Evolutionary conservation across 2,888 invertebrate genomes (phyloP).

Genomic region (Arctia plantaginis): DNA sequence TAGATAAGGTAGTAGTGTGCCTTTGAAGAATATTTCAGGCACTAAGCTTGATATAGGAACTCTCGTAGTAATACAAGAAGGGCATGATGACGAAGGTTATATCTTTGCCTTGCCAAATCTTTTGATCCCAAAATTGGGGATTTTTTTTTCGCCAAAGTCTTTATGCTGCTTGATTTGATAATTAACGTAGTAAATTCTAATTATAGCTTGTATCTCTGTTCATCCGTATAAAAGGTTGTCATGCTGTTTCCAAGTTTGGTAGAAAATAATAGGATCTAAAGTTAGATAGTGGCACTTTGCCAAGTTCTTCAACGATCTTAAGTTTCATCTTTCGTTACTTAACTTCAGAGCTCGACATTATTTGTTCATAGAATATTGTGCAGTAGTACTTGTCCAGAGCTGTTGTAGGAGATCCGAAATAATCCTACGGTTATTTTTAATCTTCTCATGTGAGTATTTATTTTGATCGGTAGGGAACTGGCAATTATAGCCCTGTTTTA

Average conservation of each 20-base stretch:
- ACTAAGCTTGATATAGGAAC: not conserved
- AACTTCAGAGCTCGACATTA: not conserved
- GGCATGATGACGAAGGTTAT: no score
- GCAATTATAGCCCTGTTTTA: no score
- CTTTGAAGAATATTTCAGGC: slow-evolving; percentile 12
- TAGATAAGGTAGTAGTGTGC: slow-evolving; percentile 29
- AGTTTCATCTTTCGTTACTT: not conserved
- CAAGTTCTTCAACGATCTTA: not conserved
- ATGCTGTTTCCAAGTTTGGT: not conserved
- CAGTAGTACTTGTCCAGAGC: not conserved
- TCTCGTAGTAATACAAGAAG: not conserved
- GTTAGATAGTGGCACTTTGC: not conserved
- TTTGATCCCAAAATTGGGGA: not conserved
- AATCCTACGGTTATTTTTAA: no score
- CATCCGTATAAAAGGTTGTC: not conserved
- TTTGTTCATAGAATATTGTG: not conserved
- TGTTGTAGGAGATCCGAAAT: no score
- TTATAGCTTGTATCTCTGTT: not conserved
- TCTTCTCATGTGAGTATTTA: no score
- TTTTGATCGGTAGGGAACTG: no score
- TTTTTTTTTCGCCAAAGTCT: not conserved
- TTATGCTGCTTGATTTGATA: not conserved
- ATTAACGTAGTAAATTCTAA: not conserved
- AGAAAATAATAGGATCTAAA: not conserved
- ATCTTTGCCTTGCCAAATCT: not conserved